Percentiles rank a stretch among this genome's conserved stretches.
Evolutionary conservation across 2,113 vertebrate genomes (phyloP).

Genomic region (Tupaia chinensis): DNA sequence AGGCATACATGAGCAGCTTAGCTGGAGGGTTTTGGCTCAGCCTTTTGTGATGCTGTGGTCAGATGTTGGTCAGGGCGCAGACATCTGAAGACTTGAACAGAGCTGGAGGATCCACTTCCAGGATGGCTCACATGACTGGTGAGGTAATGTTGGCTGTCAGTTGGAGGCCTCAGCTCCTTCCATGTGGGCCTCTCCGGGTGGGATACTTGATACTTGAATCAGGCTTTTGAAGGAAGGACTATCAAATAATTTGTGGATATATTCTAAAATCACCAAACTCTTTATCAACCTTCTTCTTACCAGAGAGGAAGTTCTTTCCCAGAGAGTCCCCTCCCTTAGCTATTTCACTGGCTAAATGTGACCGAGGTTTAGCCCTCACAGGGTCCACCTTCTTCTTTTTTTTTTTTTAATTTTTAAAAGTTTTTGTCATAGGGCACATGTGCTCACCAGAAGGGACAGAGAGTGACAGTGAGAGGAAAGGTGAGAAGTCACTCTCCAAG

Average conservation of each 20-base stretch:
- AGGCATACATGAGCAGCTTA: not conserved
- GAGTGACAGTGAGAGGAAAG: no score
- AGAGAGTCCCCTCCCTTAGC: not conserved
- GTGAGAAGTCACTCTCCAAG: no score
- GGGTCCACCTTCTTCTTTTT: not conserved
- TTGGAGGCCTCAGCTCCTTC: not conserved
- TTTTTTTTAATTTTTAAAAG: no score
- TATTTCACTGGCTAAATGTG: not conserved
- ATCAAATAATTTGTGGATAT: no score
- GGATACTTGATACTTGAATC: no score
- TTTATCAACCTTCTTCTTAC: not conserved
- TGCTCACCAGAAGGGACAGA: no score
- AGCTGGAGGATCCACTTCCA: not conserved
- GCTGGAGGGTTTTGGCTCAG: no score
- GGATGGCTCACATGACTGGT: not conserved
- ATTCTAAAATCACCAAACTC: not conserved
- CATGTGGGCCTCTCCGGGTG: not conserved
- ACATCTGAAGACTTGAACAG: not conserved
- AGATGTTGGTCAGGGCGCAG: fast-evolving
- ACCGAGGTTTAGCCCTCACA: no score
- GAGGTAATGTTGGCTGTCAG: not conserved
- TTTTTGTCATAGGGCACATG: no score
- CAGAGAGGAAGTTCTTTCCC: not conserved
- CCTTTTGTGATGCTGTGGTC: not conserved
- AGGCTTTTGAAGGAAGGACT: no score